Conservation (phyloP, 2,797 vertebrate genomes). For the Melanotaenia boesemani region DNA sequence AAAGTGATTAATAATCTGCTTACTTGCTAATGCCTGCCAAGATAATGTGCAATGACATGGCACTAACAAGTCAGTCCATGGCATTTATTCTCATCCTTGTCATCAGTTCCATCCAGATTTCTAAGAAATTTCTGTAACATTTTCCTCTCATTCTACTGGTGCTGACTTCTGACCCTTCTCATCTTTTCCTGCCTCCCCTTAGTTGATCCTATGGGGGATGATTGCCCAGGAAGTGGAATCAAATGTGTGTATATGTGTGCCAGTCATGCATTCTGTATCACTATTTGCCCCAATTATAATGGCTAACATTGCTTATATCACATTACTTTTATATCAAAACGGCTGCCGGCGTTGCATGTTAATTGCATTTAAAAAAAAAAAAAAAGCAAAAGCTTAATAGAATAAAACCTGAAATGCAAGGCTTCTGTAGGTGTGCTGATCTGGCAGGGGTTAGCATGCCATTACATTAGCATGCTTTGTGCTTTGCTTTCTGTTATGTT, state of each 20-base stretch:
- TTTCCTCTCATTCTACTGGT: slow-evolving; percentile 68
- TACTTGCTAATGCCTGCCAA: slow-evolving; percentile 48
- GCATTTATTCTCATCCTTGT: slow-evolving; percentile 47
- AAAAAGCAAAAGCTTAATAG: slow-evolving; percentile 68
- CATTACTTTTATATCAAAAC: slow-evolving; percentile 50
- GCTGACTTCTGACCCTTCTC: slow-evolving; percentile 89
- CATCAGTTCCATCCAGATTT: slow-evolving; percentile 50
- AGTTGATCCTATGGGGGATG: slow-evolving; percentile 97
- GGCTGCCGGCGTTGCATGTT: slow-evolving; percentile 89
- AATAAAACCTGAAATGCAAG: slow-evolving; percentile 80
- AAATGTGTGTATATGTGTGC: slow-evolving; percentile 98
- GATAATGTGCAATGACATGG: slow-evolving; percentile 40
- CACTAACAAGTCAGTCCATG: slow-evolving; percentile 43
- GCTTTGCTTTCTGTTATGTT: slow-evolving; percentile 54
- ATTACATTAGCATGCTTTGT: slow-evolving; percentile 66
- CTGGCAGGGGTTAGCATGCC: slow-evolving; percentile 60
- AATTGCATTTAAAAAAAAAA: slow-evolving; percentile 40
- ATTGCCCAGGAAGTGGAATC: slow-evolving; percentile 96
- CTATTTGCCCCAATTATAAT: slow-evolving; percentile 52
- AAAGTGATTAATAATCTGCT: slow-evolving; percentile 48
- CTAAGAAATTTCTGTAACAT: slow-evolving; percentile 66
- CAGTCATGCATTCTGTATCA: slow-evolving; percentile 70
- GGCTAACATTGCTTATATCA: slow-evolving; percentile 71
- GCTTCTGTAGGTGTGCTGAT: slow-evolving; percentile 54
- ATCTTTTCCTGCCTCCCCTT: slow-evolving; percentile 91